A percentile compares a stretch with the other conserved stretches of the same genome.
These are phyloP conservation scores for Amblyornis subalaris DNA, from an alignment of 2,113 vertebrate genomes.

Conservation along the genomic window DNA sequence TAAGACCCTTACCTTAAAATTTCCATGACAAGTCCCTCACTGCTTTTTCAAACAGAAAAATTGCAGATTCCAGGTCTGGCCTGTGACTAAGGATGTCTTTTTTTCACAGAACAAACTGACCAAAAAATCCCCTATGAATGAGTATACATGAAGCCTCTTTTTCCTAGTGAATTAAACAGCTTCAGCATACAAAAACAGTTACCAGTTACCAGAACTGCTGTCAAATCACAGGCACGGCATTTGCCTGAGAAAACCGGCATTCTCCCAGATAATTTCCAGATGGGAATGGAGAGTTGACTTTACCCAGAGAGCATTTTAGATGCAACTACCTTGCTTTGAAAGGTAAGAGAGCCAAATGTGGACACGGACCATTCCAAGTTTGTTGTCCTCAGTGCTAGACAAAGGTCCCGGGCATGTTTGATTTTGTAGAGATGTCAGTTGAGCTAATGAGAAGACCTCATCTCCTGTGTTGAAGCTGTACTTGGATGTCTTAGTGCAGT, in stretches of 20 bases:
- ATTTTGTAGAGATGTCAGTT: not conserved
- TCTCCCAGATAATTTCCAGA: not conserved
- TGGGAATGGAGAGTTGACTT: not conserved
- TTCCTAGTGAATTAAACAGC: not conserved
- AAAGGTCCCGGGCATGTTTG: not conserved
- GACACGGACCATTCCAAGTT: not conserved
- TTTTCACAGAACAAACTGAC: not conserved
- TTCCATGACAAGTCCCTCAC: not conserved
- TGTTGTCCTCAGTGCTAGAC: not conserved
- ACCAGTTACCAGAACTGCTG: not conserved
- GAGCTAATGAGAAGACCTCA: not conserved
- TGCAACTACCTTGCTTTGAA: not conserved
- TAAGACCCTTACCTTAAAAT: not conserved
- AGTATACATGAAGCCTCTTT: not conserved
- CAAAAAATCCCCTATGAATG: not conserved
- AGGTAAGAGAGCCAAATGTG: not conserved
- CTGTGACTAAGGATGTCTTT: not conserved
- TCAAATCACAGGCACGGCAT: not conserved
- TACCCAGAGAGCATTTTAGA: not conserved
- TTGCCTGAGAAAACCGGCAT: not conserved
- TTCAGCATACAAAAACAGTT: not conserved
- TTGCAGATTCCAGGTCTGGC: not conserved
- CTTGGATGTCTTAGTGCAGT: not conserved
- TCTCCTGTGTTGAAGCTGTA: not conserved
- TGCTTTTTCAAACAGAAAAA: not conserved